Evolutionary conservation across 2,888 invertebrate species (phyloP).

Genomic region (Sympetrum striolatum): DNA sequence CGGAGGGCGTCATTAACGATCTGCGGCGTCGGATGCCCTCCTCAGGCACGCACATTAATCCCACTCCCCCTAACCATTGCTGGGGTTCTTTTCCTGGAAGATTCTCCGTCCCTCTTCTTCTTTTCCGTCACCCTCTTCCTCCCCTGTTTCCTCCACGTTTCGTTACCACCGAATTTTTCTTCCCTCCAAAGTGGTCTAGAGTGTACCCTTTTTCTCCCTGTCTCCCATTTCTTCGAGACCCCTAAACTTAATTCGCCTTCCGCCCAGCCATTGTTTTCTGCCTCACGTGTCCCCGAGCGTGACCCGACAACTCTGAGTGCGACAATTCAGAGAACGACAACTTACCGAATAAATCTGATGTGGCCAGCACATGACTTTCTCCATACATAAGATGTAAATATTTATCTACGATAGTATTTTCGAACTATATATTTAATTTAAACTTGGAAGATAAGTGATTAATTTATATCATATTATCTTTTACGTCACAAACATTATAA

Average conservation of each 20-base stretch:
- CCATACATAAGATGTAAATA: too few species aligned
- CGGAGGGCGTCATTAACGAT: conserved; percentile 4
- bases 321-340: too few species aligned
- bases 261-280: not conserved
- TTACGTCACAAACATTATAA: too few species aligned
- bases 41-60: not conserved
- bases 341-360: too few species aligned
- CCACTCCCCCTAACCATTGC: not conserved
- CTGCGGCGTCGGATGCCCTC: not conserved
- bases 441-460: too few species aligned
- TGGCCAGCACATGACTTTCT: too few species aligned
- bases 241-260: conserved; percentile 25
- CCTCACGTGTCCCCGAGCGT: not conserved
- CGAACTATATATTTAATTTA: too few species aligned
- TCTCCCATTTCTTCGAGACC: not conserved
- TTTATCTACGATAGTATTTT: too few species aligned
- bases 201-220: not conserved
- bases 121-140: not conserved
- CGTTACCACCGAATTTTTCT: not conserved
- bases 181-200: not conserved
- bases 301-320: too few species aligned
- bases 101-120: not conserved
- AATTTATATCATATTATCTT: too few species aligned
- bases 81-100: not conserved
- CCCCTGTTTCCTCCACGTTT: not conserved